Conservation (phyloP, 2,888 invertebrate species). For the Lumbricus terrestris region DNA sequence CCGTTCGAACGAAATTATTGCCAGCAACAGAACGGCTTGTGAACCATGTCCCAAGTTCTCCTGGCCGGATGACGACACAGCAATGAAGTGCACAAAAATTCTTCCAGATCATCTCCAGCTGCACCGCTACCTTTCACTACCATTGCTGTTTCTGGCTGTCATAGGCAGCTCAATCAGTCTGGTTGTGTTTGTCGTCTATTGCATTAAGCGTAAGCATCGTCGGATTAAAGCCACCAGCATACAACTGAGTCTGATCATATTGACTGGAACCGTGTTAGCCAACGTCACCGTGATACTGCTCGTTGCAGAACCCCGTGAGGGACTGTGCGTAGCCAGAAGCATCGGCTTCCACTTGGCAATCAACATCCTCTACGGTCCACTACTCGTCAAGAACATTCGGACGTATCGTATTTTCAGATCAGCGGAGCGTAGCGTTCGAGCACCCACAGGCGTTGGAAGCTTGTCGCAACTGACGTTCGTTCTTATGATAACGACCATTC, state of each 20-base stretch:
- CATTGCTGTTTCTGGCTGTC: constrained; percentile 20
- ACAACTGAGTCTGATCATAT: constrained; percentile 32
- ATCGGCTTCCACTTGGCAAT: constrained; percentile 31
- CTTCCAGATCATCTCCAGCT: constrained; percentile 19
- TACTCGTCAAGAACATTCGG: constrained; percentile 42
- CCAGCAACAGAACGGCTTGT: not conserved
- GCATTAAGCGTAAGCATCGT: constrained; percentile 16
- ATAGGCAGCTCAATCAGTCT: constrained; percentile 21
- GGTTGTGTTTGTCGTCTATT: constrained; percentile 11
- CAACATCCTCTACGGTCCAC: constrained; percentile 31
- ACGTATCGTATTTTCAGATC: constrained; percentile 46
- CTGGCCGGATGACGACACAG: constrained; percentile 8
- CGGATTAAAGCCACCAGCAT: constrained; percentile 35
- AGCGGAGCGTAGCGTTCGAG: constrained; percentile 30
- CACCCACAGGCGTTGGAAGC: constrained; percentile 18
- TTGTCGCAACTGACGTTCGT: constrained; percentile 29
- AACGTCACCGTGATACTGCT: constrained; percentile 12
- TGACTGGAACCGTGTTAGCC: constrained; percentile 29
- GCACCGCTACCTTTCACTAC: not conserved
- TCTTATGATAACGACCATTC: not conserved
- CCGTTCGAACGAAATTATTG: constrained; percentile 15
- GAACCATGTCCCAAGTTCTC: not conserved
- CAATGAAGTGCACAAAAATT: constrained; percentile 4
- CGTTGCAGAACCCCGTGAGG: constrained; percentile 16
- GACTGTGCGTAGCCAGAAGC: constrained; percentile 20